Evolutionary conservation across 2,797 vertebrate genomes (phyloP), one percentile per base, ranked within the genome.

Genomic region (Melanotaenia pygmaea): DNA sequence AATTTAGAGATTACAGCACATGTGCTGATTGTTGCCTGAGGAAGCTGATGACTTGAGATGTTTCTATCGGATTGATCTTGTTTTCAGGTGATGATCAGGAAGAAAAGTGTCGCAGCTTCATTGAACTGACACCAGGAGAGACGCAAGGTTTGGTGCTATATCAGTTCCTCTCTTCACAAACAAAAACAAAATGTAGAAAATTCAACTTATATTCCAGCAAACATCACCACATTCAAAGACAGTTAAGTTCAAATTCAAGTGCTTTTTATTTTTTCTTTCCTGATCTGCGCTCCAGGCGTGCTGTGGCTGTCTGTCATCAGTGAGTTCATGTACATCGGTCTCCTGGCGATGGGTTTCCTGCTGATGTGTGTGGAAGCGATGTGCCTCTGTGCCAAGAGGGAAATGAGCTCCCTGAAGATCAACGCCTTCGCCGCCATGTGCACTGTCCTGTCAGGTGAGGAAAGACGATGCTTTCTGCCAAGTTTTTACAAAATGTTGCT

Each of bases 361-460:
- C 89, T 96, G 53, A 96, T 96, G 95, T 95, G 95, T 38, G 85
- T 96, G 72, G 95, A 96, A 74, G 82, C 85, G 0, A 67, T 94
- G 13, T 94, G 94, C 71, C 89, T 95, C 66, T 95, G 94, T 70
- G 91, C 94, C 40, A 93, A 92, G 76, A 94, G 94, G 85, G 94
- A 95, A 67, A 94, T 96, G 90, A 91, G 93, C 20, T 94, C 95
- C 5, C 93, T 96, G 24, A 96, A 96, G 88, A 94, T 96, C 83
- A 96, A 96, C 35, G 95, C 95, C 85, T 96, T 85, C 24, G 95
- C 95, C 12, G 95, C 95, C 63, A 94, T 96, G 83, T 95, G 95
- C 89, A 96, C 95, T 0, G 94, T 96, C 64, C 91, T 96, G 11
- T 96, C 95, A 64, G 95, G 95, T 96, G 76, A 53, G 59, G 24